Conservation (phyloP, 2,113 vertebrate genomes). For the Siniperca chuatsi region DNA sequence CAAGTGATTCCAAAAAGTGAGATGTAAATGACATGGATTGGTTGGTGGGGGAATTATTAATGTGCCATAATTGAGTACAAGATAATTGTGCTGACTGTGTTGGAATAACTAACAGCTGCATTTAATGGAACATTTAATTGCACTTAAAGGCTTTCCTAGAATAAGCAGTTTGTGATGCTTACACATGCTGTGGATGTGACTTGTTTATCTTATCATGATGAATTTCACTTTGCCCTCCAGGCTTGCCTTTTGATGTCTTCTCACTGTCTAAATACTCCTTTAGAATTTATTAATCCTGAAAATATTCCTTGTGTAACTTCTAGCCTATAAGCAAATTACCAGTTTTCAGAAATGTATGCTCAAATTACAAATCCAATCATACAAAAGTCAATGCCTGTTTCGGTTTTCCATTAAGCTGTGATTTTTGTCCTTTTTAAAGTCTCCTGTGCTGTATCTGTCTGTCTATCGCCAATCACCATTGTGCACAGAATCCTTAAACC, state of each 20-base stretch:
- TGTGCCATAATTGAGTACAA: conserved; percentile 74
- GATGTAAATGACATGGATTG: conserved; percentile 64
- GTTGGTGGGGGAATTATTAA: conserved; percentile 67
- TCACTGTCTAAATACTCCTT: conserved; percentile 20
- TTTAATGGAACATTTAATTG: conserved; percentile 83
- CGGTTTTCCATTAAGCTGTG: neutral
- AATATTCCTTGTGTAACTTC: conserved; percentile 1
- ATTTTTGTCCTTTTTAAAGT: too few species aligned
- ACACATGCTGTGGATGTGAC: conserved; percentile 60
- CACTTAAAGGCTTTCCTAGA: conserved; percentile 73
- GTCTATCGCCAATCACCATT: neutral
- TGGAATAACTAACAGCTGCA: conserved; percentile 77
- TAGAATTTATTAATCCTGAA: conserved; percentile 4
- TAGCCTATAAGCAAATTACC: neutral
- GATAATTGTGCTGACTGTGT: conserved; percentile 80
- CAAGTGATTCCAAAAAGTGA: conserved; percentile 26
- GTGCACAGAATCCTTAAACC: neutral
- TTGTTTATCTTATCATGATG: conserved; percentile 57
- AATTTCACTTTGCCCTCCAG: conserved; percentile 38
- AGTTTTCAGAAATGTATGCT: neutral
- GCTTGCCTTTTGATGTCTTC: conserved; percentile 34
- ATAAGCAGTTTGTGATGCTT: conserved; percentile 71
- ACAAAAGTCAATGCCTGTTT: neutral
- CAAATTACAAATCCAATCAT: neutral
- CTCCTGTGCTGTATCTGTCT: neutral